Conservation (phyloP, 2,113 vertebrate species). For the Stomatorhinus ivindoensis region DNA sequence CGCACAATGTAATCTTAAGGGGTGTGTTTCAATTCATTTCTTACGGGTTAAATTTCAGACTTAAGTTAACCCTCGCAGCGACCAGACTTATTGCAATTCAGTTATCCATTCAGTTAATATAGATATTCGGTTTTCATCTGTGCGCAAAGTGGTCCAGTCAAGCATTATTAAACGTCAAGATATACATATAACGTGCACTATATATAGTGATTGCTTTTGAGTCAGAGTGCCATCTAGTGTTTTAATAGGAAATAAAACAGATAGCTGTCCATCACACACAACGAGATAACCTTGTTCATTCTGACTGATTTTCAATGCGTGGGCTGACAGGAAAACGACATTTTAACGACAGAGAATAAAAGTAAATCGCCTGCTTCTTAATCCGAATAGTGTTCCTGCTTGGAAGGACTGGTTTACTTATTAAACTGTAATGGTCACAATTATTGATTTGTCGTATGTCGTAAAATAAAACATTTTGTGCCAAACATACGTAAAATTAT, state of each 20-base stretch:
- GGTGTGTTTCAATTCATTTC: not conserved
- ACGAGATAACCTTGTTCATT: conserved; percentile 5
- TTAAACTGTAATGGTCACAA: not conserved
- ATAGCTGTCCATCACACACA: not conserved
- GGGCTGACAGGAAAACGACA: not conserved
- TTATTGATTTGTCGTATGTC: not conserved
- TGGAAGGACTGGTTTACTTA: not conserved
- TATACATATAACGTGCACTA: not conserved
- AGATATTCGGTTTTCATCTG: not conserved
- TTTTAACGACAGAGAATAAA: not conserved
- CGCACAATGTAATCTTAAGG: not conserved
- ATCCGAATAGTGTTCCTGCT: not conserved
- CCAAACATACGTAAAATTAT: not conserved
- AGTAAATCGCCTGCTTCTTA: not conserved
- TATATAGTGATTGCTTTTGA: conserved; percentile 23
- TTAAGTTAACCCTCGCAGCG: not conserved
- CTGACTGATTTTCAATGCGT: conserved; percentile 28
- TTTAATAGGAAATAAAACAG: conserved; percentile 10
- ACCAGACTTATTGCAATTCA: not conserved
- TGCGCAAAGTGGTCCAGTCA: not conserved
- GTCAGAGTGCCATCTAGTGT: conserved; percentile 56
- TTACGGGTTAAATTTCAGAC: not conserved
- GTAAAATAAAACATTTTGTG: not conserved
- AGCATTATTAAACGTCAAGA: not conserved
- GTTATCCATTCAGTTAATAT: not conserved